A percentile compares a stretch with the other conserved stretches of the same genome.
These are phyloP conservation scores for Oophaga pumilio DNA, from an alignment of 2,113 vertebrate species.

Conservation along the genomic window DNA sequence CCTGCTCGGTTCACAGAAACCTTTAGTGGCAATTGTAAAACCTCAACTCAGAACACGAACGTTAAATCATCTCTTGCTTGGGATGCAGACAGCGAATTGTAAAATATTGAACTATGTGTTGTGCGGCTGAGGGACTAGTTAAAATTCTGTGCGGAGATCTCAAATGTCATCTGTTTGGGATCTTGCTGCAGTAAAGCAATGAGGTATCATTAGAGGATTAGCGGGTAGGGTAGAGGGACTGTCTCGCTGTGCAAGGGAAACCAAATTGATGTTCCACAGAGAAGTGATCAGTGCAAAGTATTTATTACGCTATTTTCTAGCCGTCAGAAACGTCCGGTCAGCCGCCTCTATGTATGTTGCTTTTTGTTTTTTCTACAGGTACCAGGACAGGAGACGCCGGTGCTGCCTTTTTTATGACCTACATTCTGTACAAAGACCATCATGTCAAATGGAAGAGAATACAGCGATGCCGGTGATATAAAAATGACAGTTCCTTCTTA, in stretches of 20 bases:
- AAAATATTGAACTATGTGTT: slow-evolving; percentile 7
- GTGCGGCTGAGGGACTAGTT: slow-evolving; percentile 26
- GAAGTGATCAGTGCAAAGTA: slow-evolving; percentile 1
- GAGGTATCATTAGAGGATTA: slow-evolving; percentile 31
- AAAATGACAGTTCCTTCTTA: background rate
- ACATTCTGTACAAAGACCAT: background rate
- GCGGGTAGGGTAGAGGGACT: background rate
- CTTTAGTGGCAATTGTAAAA: slow-evolving; percentile 10
- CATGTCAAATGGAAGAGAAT: background rate
- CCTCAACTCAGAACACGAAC: background rate
- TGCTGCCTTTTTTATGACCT: slow-evolving; percentile 2
- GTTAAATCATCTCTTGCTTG: slow-evolving; percentile 26
- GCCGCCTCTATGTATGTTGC: background rate
- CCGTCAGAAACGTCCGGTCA: background rate
- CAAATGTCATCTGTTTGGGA: slow-evolving; percentile 16
- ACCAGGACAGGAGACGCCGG: background rate
- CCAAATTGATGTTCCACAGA: background rate
- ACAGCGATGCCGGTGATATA: background rate
- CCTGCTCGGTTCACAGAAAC: background rate
- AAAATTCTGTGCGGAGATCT: slow-evolving; percentile 12
- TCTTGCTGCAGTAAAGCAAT: background rate
- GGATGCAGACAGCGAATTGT: slow-evolving; percentile 28
- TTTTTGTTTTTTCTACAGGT: background rate
- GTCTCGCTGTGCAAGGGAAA: background rate
- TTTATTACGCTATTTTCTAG: background rate